Conservation (phyloP, 1,140 invertebrate species). For the Dreissena rostriformis region DNA sequence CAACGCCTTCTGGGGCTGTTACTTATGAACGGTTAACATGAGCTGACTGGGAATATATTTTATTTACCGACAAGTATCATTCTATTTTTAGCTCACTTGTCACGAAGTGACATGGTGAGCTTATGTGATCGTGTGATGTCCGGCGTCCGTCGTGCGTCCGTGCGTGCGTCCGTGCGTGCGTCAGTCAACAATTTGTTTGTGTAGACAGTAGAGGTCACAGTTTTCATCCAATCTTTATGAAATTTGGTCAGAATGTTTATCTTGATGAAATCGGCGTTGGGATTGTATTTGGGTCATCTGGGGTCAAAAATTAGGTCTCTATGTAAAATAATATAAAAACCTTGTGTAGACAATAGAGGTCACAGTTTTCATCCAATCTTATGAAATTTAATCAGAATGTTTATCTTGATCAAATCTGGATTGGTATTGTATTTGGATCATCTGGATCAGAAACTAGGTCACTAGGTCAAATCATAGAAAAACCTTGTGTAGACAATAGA, state of each 20-base stretch:
- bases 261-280: background rate
- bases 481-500: background rate
- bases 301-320: background rate
- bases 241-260: background rate
- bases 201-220: constrained; percentile 5
- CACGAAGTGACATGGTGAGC: constrained; percentile 8
- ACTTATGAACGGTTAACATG: no score
- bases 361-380: background rate
- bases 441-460: background rate
- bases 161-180: background rate
- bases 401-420: background rate
- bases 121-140: background rate
- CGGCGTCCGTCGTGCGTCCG: constrained; percentile 14
- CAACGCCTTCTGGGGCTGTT: no score
- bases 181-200: constrained; percentile 12
- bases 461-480: background rate
- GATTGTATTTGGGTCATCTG: background rate
- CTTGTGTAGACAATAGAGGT: background rate
- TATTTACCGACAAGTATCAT: no score
- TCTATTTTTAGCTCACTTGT: constrained; percentile 3
- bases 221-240: constrained; percentile 2
- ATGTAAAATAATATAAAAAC: background rate
- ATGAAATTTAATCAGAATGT: background rate
- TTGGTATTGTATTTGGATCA: background rate
- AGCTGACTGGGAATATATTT: no score